A percentile compares a stretch with the other conserved stretches of the same genome.
phyloP scores from a whole-genome alignment of 2,888 invertebrate genomes.

The Stenoptilia bipunctidactyla region DNA sequence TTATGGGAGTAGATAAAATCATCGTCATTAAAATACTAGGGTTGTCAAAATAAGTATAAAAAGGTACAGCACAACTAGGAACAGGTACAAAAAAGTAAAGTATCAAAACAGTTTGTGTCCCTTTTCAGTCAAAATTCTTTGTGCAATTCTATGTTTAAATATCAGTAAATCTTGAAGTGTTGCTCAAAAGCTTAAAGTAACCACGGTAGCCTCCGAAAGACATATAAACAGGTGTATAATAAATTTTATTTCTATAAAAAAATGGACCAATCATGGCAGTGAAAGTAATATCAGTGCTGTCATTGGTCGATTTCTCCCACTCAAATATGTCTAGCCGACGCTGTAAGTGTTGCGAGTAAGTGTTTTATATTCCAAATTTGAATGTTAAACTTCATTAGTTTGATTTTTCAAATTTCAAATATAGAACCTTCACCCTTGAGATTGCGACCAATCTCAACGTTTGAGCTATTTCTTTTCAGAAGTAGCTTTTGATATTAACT shows the following conservation, averaged over 20 bases:
- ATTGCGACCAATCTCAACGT: conserved; percentile 57
- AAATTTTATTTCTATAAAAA: conserved; percentile 41
- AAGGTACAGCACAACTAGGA: conserved; percentile 20
- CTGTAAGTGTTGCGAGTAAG: conserved; percentile 44
- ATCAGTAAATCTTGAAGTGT: conserved; percentile 59
- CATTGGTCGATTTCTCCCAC: conserved; percentile 65
- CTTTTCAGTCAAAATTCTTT: conserved; percentile 67
- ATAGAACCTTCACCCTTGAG: conserved; percentile 59
- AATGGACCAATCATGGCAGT: conserved; percentile 71
- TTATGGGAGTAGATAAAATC: too few species aligned
- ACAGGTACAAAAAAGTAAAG: conserved; percentile 59
- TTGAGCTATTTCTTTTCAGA: conserved; percentile 57
- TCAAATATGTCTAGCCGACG: conserved; percentile 65
- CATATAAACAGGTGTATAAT: conserved; percentile 65
- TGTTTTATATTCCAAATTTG: conserved; percentile 48
- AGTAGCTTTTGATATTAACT: conserved; percentile 40
- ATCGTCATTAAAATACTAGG: too few species aligned
- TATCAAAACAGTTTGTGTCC: conserved; percentile 69
- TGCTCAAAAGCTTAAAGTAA: conserved; percentile 62
- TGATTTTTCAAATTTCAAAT: conserved; percentile 22
- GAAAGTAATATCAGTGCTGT: conserved; percentile 57
- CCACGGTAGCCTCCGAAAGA: conserved; percentile 64
- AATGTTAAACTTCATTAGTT: conserved; percentile 11
- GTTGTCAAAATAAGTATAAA: too few species aligned
- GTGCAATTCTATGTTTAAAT: conserved; percentile 57